These are phyloP conservation scores for Oreochromis mossambicus DNA, from an alignment of 2,797 vertebrate species.

Conservation along the genomic window DNA sequence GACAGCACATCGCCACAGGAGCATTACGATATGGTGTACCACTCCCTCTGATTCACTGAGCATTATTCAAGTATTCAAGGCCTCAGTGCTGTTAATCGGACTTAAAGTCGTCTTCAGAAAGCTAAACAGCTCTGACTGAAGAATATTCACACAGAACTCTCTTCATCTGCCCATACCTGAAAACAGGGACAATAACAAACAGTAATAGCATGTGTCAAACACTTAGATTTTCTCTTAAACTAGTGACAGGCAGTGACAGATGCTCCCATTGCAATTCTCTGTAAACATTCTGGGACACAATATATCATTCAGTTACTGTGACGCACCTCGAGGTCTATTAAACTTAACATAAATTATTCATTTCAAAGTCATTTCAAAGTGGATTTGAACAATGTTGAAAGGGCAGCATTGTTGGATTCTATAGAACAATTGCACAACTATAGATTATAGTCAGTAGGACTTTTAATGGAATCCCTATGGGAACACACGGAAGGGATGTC, in stretches of 20 bases:
- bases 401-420: slow-evolving; percentile 29
- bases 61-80: not conserved
- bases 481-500: slow-evolving; percentile 58
- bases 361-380: slow-evolving; percentile 70
- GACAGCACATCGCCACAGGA: not conserved
- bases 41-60: not conserved
- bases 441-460: slow-evolving; percentile 45
- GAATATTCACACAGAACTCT: not conserved
- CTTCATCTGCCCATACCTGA: not conserved
- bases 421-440: slow-evolving; percentile 36
- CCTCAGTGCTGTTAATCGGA: slow-evolving; percentile 1
- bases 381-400: slow-evolving; percentile 41
- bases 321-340: slow-evolving; percentile 24
- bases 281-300: slow-evolving; percentile 53
- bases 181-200: slow-evolving; percentile 42
- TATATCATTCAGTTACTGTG: slow-evolving; percentile 30
- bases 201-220: slow-evolving; percentile 65
- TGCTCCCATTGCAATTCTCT: slow-evolving; percentile 53
- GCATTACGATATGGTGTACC: not conserved
- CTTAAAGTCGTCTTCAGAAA: slow-evolving; percentile 17
- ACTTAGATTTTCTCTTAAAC: slow-evolving; percentile 39
- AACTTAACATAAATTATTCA: slow-evolving; percentile 34
- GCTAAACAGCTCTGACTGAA: not conserved
- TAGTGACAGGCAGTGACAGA: slow-evolving; percentile 63
- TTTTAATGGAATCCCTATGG: slow-evolving; percentile 58